phyloP scores from a whole-genome alignment of 2,797 vertebrate species.

The Calcarius lapponicus region DNA sequence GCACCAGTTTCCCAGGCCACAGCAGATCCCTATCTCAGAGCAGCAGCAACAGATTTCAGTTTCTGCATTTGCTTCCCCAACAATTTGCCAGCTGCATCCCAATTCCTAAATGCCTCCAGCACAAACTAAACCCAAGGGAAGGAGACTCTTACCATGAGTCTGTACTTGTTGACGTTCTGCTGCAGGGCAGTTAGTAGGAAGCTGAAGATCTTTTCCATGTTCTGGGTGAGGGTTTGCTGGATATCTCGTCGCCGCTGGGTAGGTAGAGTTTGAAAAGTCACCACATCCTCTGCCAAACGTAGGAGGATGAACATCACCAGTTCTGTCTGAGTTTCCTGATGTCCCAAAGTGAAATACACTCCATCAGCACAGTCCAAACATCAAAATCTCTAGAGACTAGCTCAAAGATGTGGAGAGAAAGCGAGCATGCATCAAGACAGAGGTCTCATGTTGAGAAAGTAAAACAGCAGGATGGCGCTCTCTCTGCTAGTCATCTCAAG shows the following conservation, averaged over 20 bases:
- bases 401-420: not conserved
- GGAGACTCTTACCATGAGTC: conserved; percentile 80
- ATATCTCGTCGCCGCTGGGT: conserved; percentile 93
- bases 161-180: conserved; percentile 87
- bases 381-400: not conserved
- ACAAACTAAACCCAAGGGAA: not conserved
- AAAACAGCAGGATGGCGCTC: not conserved
- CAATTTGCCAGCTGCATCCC: not conserved
- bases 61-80: not conserved
- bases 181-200: conserved; percentile 91
- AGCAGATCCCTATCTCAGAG: not conserved
- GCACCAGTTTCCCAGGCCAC: not conserved
- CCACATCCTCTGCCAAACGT: conserved; percentile 94
- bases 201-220: conserved; percentile 93
- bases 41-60: not conserved
- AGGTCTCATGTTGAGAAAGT: not conserved
- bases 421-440: not conserved
- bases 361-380: not conserved
- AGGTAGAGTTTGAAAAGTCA: conserved; percentile 95
- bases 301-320: conserved; percentile 97
- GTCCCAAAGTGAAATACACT: conserved; percentile 43
- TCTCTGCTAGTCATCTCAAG: not conserved
- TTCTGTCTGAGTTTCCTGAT: conserved; percentile 93
- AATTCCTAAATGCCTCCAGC: not conserved
- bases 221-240: conserved; percentile 93